phyloP scores from a whole-genome alignment of 2,113 vertebrate genomes.

The Dissostichus mawsoni region DNA sequence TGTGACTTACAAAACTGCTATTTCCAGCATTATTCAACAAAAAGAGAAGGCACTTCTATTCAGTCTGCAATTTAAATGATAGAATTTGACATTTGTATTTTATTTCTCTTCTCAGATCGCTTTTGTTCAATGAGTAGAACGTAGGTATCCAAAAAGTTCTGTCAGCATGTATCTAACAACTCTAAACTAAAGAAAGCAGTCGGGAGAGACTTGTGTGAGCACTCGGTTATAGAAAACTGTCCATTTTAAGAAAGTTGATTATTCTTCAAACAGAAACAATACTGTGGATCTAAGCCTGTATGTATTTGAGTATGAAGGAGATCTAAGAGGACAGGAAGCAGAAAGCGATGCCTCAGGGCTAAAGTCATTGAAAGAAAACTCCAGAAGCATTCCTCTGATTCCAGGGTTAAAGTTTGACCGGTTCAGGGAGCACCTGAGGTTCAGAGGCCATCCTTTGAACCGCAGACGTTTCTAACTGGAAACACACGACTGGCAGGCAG shows the following conservation, averaged over 20 bases:
- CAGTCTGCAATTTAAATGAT: background rate
- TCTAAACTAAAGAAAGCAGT: too few relatives aligned
- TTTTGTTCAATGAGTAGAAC: background rate
- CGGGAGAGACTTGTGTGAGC: background rate
- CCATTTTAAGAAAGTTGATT: background rate
- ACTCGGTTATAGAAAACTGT: background rate
- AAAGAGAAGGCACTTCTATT: background rate
- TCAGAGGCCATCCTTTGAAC: constrained; percentile 8
- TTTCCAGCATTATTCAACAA: background rate
- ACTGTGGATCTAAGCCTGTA: too few relatives aligned
- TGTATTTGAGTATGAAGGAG: background rate
- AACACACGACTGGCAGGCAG: constrained; percentile 14
- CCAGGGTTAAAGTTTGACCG: constrained; percentile 30
- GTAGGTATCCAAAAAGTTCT: background rate
- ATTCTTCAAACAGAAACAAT: background rate
- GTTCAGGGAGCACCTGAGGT: background rate
- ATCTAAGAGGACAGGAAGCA: constrained; percentile 48
- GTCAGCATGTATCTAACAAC: background rate
- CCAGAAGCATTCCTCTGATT: constrained; percentile 53
- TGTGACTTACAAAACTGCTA: background rate
- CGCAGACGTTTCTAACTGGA: background rate
- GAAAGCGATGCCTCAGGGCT: constrained; percentile 8
- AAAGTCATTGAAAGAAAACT: constrained; percentile 38
- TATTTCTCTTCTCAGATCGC: background rate
- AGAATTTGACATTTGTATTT: too few relatives aligned